phyloP scores from a whole-genome alignment of 2,888 invertebrate species.

The Eupeodes latifasciatus region DNA sequence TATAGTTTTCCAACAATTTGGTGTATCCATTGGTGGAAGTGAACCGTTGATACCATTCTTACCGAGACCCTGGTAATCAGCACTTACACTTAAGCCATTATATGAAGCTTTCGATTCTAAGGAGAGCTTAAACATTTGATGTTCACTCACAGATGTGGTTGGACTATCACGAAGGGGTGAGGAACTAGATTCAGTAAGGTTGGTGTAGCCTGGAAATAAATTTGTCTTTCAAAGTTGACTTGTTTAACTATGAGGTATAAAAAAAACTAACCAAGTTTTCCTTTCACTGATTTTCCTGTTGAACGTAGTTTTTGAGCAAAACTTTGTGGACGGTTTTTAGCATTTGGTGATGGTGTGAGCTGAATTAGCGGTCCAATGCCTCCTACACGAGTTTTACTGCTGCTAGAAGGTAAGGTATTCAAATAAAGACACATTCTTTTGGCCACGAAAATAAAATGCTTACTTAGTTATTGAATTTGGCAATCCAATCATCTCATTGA shows the following conservation, averaged over 20 bases:
- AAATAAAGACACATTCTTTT: not conserved
- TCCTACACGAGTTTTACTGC: conserved; percentile 79
- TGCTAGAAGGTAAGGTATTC: not conserved
- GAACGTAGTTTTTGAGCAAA: conserved; percentile 94
- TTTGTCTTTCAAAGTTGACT: not conserved
- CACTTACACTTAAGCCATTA: conserved; percentile 82
- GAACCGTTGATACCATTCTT: conserved; percentile 80
- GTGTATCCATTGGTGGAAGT: conserved; percentile 83
- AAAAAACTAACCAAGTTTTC: conserved; percentile 84
- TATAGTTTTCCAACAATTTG: conserved; percentile 97
- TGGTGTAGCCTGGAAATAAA: conserved; percentile 88
- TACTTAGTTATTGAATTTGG: conserved; percentile 80
- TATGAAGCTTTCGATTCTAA: conserved; percentile 83
- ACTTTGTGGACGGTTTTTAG: conserved; percentile 89
- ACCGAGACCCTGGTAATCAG: conserved; percentile 81
- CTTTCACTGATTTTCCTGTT: conserved; percentile 93
- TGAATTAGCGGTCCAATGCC: conserved; percentile 82
- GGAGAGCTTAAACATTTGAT: conserved; percentile 81
- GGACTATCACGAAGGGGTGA: conserved; percentile 88
- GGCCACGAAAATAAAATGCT: not conserved
- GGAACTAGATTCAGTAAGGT: conserved; percentile 89
- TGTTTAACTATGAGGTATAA: not conserved
- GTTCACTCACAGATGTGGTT: conserved; percentile 85
- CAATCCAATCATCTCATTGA: conserved; percentile 82
- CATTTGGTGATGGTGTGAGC: conserved; percentile 83